These are phyloP conservation scores for Melanerpes aurifrons DNA, from an alignment of 2,113 vertebrate genomes.

Conservation along the genomic window DNA sequence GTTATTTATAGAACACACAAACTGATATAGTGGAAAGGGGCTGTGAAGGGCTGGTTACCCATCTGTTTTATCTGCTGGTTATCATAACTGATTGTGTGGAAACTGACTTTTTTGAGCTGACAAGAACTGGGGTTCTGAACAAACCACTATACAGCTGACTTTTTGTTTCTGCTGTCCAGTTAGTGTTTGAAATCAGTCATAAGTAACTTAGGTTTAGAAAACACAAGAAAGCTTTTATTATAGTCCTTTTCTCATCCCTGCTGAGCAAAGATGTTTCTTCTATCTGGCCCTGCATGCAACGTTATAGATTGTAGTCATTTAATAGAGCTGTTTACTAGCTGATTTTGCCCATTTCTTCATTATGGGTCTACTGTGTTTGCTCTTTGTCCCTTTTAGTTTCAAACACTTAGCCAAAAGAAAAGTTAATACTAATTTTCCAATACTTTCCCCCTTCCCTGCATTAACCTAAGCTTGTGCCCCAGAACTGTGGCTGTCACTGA, in stretches of 20 bases:
- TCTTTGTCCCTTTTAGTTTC: neutral
- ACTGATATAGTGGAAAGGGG: constrained; percentile 2
- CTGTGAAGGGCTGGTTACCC: constrained; percentile 14
- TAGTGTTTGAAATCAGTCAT: neutral
- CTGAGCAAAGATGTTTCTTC: neutral
- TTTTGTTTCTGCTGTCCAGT: neutral
- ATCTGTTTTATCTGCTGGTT: constrained; percentile 50
- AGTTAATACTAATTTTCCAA: neutral
- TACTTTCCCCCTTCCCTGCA: neutral
- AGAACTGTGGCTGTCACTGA: constrained; percentile 31
- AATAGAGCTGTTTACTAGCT: neutral
- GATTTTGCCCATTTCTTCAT: neutral
- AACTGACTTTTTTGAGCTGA: neutral
- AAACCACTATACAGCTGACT: neutral
- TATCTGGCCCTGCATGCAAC: neutral
- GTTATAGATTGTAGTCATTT: neutral
- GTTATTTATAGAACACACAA: constrained; percentile 42
- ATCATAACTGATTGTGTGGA: neutral
- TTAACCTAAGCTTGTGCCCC: neutral
- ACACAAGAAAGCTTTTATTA: neutral
- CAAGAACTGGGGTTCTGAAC: neutral
- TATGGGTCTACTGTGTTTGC: neutral
- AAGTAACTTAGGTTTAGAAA: neutral
- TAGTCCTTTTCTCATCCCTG: neutral
- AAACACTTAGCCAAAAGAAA: neutral